Conservation (phyloP, 2,113 vertebrate genomes). For the Chinchilla lanigera region DNA sequence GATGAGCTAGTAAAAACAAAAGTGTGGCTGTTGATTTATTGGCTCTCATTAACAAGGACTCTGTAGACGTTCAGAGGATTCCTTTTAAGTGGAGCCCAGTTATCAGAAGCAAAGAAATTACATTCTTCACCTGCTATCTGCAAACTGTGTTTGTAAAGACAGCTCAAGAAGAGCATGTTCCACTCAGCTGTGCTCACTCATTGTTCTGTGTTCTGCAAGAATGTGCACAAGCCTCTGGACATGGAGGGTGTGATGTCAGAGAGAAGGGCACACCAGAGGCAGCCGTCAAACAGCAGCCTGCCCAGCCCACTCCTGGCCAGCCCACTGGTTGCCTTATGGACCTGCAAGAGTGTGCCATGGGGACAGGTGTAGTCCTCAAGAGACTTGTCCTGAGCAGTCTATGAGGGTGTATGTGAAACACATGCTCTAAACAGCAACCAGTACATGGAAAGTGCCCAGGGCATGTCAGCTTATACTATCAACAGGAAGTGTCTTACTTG, state of each 20-base stretch:
- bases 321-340: not conserved
- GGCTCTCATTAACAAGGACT: conserved; percentile 66
- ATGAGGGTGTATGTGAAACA: not conserved
- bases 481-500: not conserved
- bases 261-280: not conserved
- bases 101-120: conserved; percentile 57
- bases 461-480: not conserved
- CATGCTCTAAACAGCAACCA: not conserved
- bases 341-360: not conserved
- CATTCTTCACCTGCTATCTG: not conserved
- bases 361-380: not conserved
- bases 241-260: not conserved
- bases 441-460: not conserved
- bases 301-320: not conserved
- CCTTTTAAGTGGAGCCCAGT: not conserved
- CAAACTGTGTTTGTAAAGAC: not conserved
- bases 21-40: conserved; percentile 58
- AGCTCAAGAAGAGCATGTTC: not conserved
- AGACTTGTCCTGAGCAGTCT: not conserved
- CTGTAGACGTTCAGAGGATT: conserved; percentile 39
- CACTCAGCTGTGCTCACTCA: not conserved
- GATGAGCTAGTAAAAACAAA: conserved; percentile 65
- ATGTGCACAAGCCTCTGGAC: not conserved
- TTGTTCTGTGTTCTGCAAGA: not conserved
- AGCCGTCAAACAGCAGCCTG: not conserved